A percentile compares a stretch with the other conserved stretches of the same genome.
Evolutionary conservation across 2,797 vertebrate species (phyloP).

Genomic region (Pangasius djambal): DNA sequence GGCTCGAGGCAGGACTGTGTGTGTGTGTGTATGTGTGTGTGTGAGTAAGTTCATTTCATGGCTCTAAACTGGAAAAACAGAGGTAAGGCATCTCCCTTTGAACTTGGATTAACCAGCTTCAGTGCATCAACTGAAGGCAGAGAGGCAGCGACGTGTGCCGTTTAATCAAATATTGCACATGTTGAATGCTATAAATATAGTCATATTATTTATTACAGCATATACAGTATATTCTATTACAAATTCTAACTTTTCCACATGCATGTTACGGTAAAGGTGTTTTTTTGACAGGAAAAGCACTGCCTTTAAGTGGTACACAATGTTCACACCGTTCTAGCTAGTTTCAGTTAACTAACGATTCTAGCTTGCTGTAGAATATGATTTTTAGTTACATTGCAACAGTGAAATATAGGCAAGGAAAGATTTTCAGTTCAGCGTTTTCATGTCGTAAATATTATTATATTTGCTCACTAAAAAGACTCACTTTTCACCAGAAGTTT

Average conservation of each 20-base stretch:
- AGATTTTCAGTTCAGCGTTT: no score
- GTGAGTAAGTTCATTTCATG: conserved; percentile 26
- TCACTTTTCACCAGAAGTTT: not conserved
- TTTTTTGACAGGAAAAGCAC: not conserved
- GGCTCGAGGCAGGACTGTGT: not conserved
- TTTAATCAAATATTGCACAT: not conserved
- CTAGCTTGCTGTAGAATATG: no score
- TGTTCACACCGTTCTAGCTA: not conserved
- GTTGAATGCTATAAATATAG: not conserved
- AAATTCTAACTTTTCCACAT: not conserved
- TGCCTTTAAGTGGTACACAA: not conserved
- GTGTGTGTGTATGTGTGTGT: conserved; percentile 8
- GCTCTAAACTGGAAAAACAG: conserved; percentile 21
- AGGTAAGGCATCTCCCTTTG: conserved; percentile 35
- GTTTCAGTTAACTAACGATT: not conserved
- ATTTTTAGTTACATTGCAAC: not conserved
- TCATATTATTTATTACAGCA: no score
- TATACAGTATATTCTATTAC: not conserved
- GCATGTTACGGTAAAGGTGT: not conserved
- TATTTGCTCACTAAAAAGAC: not conserved
- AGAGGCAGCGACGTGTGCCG: not conserved
- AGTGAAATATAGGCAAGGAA: no score
- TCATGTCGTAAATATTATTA: no score
- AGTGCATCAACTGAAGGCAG: not conserved
- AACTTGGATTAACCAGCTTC: conserved; percentile 39